Evolutionary conservation across 53 echinoderm and acorn worm genomes (phyloP).

Genomic region (Mesocentrotus franciscanus): DNA sequence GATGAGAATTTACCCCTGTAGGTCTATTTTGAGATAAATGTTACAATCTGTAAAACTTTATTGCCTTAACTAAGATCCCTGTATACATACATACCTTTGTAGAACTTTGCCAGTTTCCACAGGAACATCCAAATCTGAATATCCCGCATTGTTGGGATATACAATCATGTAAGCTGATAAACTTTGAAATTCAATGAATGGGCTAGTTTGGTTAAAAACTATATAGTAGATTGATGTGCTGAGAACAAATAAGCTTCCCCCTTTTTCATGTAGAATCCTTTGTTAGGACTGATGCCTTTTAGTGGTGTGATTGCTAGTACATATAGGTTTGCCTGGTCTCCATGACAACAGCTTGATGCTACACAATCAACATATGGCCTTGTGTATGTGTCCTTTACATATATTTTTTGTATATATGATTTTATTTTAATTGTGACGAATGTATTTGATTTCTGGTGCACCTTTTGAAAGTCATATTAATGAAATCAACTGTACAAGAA

Average conservation of each 20-base stretch:
- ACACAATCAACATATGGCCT: constrained; percentile 49
- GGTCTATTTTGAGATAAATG: neutral
- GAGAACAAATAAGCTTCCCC: neutral
- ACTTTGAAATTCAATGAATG: neutral
- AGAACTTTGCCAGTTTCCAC: constrained; percentile 57
- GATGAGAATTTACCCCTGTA: neutral
- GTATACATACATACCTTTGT: neutral
- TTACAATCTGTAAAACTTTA: neutral
- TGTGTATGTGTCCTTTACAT: constrained; percentile 59
- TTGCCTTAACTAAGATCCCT: neutral
- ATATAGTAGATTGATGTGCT: neutral
- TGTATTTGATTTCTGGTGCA: constrained; percentile 65
- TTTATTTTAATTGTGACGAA: constrained; percentile 53
- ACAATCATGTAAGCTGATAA: neutral
- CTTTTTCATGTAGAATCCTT: constrained; percentile 32
- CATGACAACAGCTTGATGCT: constrained; percentile 59
- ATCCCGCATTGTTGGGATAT: neutral
- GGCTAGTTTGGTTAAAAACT: neutral
- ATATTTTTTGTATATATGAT: constrained; percentile 50
- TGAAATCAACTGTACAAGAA: constrained; percentile 8
- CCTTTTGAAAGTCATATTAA: constrained; percentile 44
- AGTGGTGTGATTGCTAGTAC: constrained; percentile 39
- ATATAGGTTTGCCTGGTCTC: constrained; percentile 57
- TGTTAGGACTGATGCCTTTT: constrained; percentile 46
- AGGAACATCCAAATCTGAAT: neutral